phyloP scores from a whole-genome alignment of 1,140 invertebrate species.

The Lepidurus apus region DNA sequence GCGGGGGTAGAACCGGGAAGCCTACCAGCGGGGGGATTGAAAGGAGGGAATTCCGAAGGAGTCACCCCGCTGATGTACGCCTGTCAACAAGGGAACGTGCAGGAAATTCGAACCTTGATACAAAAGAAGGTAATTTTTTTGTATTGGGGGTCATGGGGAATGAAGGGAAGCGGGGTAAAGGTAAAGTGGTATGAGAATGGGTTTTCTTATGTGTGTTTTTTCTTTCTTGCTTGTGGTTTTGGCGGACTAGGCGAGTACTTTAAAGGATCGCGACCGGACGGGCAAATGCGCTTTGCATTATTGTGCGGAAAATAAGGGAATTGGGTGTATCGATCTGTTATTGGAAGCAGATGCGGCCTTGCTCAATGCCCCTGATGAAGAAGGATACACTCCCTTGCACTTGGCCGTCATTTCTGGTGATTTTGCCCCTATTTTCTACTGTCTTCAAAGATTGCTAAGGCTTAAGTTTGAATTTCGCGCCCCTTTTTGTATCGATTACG shows the following conservation, averaged over 20 bases:
- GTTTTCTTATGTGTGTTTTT: constrained; percentile 7
- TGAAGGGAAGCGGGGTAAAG: constrained; percentile 26
- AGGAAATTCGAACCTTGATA: constrained; percentile 45
- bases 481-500: no score
- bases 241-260: constrained; percentile 50
- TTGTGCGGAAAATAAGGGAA: constrained; percentile 66
- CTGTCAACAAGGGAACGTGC: constrained; percentile 64
- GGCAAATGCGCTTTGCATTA: constrained; percentile 87
- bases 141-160: constrained; percentile 27
- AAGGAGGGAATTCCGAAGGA: constrained; percentile 39
- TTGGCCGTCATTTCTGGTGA: constrained; percentile 82
- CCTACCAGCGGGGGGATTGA: background rate
- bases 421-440: background rate
- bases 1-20: background rate
- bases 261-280: constrained; percentile 64
- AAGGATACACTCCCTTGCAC: constrained; percentile 89
- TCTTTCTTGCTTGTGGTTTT: constrained; percentile 29
- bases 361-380: constrained; percentile 74
- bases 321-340: constrained; percentile 61
- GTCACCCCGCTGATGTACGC: constrained; percentile 80
- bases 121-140: constrained; percentile 43
- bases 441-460: background rate
- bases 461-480: background rate
- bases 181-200: constrained; percentile 1
- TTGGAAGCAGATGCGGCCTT: constrained; percentile 63